Conservation (phyloP, 2,113 vertebrate genomes). For the Chaenogobius annularis region DNA sequence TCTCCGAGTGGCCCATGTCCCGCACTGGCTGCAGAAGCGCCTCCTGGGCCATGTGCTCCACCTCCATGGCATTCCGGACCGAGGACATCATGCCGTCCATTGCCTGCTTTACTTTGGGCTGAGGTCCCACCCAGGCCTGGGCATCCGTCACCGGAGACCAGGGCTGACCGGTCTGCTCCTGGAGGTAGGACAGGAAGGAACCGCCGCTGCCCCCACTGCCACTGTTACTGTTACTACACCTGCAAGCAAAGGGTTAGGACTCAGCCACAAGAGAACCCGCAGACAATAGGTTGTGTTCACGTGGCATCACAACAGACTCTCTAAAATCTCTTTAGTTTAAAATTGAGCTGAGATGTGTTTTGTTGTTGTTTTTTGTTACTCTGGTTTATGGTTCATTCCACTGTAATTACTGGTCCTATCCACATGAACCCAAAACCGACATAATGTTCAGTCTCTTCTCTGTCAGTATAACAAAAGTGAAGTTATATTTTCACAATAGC, state of each 20-base stretch:
- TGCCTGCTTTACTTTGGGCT: constrained; percentile 69
- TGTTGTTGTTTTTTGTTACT: too few species aligned
- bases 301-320: too few species aligned
- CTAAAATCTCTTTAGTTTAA: too few species aligned
- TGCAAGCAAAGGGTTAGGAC: constrained; percentile 39
- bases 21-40: constrained; percentile 78
- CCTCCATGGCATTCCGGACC: constrained; percentile 64
- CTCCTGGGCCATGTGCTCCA: constrained; percentile 73
- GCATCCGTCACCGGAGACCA: constrained; percentile 73
- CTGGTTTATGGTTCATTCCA: too few species aligned
- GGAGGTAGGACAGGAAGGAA: constrained; percentile 80
- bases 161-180: constrained; percentile 74
- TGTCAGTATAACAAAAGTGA: too few species aligned
- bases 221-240: constrained; percentile 66
- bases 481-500: too few species aligned
- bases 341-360: too few species aligned
- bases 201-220: constrained; percentile 63
- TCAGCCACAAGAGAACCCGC: too few species aligned
- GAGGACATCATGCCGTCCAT: constrained; percentile 73
- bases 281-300: too few species aligned
- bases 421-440: too few species aligned
- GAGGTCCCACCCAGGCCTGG: constrained; percentile 73
- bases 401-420: too few species aligned
- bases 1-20: constrained; percentile 80
- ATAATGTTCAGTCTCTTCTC: too few species aligned